Percentiles rank a stretch among this genome's conserved stretches.
These are phyloP conservation scores for Drosophila arawakana DNA, from an alignment of 1,140 invertebrate genomes.

Conservation along the genomic window DNA sequence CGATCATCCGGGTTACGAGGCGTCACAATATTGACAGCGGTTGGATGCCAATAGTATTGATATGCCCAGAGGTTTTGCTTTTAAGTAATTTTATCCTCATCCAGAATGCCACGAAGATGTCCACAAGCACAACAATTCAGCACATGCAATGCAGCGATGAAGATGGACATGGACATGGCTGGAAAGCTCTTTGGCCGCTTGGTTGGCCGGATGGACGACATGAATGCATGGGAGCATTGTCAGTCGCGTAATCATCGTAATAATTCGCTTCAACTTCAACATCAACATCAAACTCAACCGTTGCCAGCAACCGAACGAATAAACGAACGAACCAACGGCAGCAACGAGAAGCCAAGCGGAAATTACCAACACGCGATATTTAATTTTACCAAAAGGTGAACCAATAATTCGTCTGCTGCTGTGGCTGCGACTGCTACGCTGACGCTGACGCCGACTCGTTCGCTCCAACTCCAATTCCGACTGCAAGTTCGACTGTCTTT, in stretches of 20 bases:
- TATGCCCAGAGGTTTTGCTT: constrained; percentile 73
- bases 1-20: constrained; percentile 70
- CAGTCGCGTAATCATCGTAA: constrained; percentile 81
- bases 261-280: constrained; percentile 77
- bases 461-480: too few species aligned
- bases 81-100: constrained; percentile 81
- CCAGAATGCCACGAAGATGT: constrained; percentile 80
- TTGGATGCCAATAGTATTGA: constrained; percentile 67
- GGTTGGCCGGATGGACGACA: constrained; percentile 71
- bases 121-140: constrained; percentile 61
- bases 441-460: too few species aligned
- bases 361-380: constrained; percentile 82
- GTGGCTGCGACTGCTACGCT: constrained; percentile 4
- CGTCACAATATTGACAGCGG: constrained; percentile 81
- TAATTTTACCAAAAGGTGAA: constrained; percentile 80
- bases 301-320: constrained; percentile 54
- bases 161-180: background rate
- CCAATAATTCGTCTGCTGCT: constrained; percentile 74
- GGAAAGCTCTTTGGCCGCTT: background rate
- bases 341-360: constrained; percentile 77
- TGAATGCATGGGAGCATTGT: constrained; percentile 78
- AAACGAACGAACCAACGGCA: constrained; percentile 52
- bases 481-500: background rate
- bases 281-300: constrained; percentile 35
- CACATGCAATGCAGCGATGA: constrained; percentile 60